Percentiles rank a stretch among this genome's conserved stretches.
Conservation (phyloP, 2,797 vertebrate species). For the Tauraco hartlaubi region DNA sequence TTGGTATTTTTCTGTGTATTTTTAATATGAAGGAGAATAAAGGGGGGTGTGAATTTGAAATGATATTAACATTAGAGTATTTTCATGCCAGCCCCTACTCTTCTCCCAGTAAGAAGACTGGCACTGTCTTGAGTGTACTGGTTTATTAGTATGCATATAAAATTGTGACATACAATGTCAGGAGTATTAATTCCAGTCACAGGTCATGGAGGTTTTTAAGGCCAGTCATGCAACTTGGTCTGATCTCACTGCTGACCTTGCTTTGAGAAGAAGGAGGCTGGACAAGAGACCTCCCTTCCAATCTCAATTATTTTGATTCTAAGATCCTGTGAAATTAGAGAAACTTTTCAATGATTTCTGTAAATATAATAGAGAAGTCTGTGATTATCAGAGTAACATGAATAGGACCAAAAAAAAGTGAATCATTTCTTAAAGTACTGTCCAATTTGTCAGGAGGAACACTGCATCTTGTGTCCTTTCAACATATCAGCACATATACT, state of each 20-base stretch:
- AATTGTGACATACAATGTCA: neutral
- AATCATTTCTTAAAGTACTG: neutral
- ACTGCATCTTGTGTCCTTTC: neutral
- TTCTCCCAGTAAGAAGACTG: neutral
- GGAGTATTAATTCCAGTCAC: neutral
- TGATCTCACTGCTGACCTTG: neutral
- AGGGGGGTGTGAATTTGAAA: neutral
- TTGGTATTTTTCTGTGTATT: neutral
- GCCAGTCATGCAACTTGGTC: neutral
- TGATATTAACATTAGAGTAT: neutral
- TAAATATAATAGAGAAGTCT: neutral
- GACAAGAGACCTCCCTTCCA: neutral
- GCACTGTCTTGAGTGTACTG: neutral
- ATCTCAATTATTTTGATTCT: neutral
- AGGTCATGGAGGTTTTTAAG: neutral
- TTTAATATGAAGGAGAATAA: neutral
- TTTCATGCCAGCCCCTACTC: neutral
- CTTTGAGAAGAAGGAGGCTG: neutral
- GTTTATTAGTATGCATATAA: neutral
- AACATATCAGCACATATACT: neutral
- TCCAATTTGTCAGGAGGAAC: neutral
- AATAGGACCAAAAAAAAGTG: neutral
- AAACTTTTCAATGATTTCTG: neutral
- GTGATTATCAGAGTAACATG: neutral
- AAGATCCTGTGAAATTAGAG: neutral